Conservation (phyloP, 1,140 invertebrate species). For the Wiebesia pumilae region DNA sequence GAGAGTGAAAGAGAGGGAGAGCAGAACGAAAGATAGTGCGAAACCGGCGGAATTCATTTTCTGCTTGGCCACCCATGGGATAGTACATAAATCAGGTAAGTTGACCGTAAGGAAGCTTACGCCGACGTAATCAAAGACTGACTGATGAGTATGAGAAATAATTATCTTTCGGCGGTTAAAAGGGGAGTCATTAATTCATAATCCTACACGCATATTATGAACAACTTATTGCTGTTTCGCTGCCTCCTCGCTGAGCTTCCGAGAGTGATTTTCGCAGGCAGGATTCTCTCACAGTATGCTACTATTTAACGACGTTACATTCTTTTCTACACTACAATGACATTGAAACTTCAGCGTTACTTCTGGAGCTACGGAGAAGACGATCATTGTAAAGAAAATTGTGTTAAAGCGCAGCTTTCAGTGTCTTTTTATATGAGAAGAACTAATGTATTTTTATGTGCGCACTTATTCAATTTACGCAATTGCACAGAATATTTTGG, state of each 20-base stretch:
- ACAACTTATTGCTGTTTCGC: conserved; percentile 1
- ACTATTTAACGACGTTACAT: neutral
- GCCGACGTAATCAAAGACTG: conserved; percentile 52
- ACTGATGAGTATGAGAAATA: conserved; percentile 51
- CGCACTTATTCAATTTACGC: too few relatives aligned
- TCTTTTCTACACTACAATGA: conserved; percentile 5
- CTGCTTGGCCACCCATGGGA: conserved; percentile 50
- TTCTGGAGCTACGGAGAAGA: neutral
- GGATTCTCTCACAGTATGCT: neutral
- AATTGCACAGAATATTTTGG: too few relatives aligned
- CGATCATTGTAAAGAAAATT: too few relatives aligned
- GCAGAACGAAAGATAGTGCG: conserved; percentile 5
- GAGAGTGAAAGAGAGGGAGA: neutral
- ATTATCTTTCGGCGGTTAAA: conserved; percentile 33
- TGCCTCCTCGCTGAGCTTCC: conserved; percentile 23
- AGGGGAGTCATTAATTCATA: conserved; percentile 44
- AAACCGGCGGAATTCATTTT: conserved; percentile 46
- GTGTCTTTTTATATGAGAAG: too few relatives aligned
- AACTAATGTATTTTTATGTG: too few relatives aligned
- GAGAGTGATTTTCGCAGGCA: conserved; percentile 24
- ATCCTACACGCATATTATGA: conserved; percentile 24
- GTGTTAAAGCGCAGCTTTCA: too few relatives aligned
- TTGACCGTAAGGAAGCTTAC: conserved; percentile 48
- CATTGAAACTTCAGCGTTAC: neutral
- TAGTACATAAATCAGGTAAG: conserved; percentile 46